A percentile compares a stretch with the other conserved stretches of the same genome.
Conservation (phyloP, 2,797 vertebrate genomes). For the Acropternis orthonyx region DNA sequence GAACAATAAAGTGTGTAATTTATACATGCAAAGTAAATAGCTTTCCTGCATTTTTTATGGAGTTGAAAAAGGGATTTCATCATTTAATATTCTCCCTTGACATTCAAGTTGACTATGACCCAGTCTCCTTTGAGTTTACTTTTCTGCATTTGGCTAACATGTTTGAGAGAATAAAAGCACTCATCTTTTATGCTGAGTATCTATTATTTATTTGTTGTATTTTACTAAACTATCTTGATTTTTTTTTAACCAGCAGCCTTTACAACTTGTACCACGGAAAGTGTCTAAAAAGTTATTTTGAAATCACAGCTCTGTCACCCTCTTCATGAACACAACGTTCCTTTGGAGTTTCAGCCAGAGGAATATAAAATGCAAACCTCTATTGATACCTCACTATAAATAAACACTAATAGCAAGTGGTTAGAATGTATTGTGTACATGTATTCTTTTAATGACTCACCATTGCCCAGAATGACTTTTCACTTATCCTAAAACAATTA, state of each 20-base stretch:
- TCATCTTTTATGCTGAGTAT: neutral
- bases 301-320: neutral
- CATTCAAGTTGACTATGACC: neutral
- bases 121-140: neutral
- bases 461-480: neutral
- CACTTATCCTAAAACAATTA: neutral
- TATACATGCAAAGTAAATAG: slow-evolving; percentile 56
- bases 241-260: neutral
- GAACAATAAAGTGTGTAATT: slow-evolving; percentile 53
- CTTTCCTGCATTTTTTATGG: slow-evolving; percentile 24
- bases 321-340: neutral
- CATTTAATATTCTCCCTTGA: slow-evolving; percentile 28
- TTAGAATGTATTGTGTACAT: neutral
- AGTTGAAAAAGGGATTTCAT: slow-evolving; percentile 36
- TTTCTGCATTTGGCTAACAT: slow-evolving; percentile 7
- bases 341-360: neutral
- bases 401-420: neutral
- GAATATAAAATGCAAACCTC: neutral
- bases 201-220: slow-evolving; percentile 31
- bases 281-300: neutral
- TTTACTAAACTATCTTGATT: neutral
- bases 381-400: neutral
- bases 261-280: neutral
- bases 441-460: neutral
- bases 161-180: neutral